phyloP scores from a whole-genome alignment of 2,888 invertebrate species.

The Pimpla rufipes region DNA sequence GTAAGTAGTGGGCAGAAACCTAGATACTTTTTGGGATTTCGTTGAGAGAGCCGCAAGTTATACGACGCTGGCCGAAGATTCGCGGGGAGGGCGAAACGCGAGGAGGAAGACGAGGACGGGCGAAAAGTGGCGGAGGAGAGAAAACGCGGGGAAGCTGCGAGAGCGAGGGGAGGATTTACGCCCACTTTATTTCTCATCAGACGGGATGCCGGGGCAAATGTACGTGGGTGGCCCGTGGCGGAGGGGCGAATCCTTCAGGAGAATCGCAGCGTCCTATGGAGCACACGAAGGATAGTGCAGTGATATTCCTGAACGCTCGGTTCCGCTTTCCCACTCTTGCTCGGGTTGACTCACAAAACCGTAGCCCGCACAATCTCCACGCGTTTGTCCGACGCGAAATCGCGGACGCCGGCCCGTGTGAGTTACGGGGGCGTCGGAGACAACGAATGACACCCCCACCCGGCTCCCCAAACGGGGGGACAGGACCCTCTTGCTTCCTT shows the following conservation, averaged over 20 bases:
- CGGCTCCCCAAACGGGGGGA: background rate
- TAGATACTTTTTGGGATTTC: conserved; percentile 75
- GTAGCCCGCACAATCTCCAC: background rate
- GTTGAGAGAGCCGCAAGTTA: conserved; percentile 52
- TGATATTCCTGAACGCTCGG: conserved; percentile 41
- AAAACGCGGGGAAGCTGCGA: conserved; percentile 43
- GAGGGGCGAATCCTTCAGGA: conserved; percentile 43
- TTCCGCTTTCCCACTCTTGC: background rate
- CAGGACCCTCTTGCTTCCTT: conserved; percentile 6
- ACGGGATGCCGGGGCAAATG: conserved; percentile 69
- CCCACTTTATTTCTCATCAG: conserved; percentile 82
- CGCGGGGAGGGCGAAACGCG: background rate
- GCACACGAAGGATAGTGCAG: conserved; percentile 3
- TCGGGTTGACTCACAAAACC: conserved; percentile 26
- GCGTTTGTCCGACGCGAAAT: conserved; percentile 40
- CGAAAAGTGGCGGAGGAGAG: conserved; percentile 28
- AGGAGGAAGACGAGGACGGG: conserved; percentile 1
- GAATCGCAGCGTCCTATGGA: conserved; percentile 23
- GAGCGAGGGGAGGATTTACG: conserved; percentile 77
- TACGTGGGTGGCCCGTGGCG: conserved; percentile 55
- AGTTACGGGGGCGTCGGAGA: conserved; percentile 54
- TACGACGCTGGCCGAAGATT: conserved; percentile 32
- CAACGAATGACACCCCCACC: background rate
- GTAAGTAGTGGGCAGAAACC: conserved; percentile 76
- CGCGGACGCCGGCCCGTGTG: conserved; percentile 33